Evolutionary conservation across 2,113 vertebrate genomes (phyloP).

Genomic region (Cebidichthys violaceus): DNA sequence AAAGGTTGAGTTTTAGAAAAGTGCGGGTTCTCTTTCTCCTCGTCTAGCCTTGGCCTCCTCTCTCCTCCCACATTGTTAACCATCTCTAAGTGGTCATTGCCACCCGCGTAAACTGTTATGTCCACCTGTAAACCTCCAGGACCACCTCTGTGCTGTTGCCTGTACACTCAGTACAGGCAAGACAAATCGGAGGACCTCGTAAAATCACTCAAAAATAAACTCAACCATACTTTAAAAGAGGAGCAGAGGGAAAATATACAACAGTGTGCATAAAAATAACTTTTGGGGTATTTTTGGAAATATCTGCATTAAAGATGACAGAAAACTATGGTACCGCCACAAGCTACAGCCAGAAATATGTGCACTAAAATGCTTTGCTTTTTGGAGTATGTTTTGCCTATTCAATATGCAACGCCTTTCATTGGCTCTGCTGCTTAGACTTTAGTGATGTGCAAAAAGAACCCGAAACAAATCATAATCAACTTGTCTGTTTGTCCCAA

Average conservation of each 20-base stretch:
- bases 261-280: background rate
- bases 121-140: conserved; percentile 52
- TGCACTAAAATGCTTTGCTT: background rate
- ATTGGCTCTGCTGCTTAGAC: background rate
- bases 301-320: background rate
- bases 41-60: background rate
- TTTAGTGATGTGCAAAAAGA: background rate
- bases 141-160: conserved; percentile 36
- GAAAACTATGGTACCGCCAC: background rate
- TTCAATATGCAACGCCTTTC: background rate
- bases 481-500: background rate
- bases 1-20: conserved; percentile 24
- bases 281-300: background rate
- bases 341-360: background rate
- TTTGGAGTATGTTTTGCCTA: background rate
- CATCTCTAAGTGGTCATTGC: conserved; percentile 51
- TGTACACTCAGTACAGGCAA: background rate
- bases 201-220: conserved; percentile 2
- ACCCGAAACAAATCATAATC: background rate
- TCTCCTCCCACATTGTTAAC: conserved; percentile 45
- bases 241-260: background rate
- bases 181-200: background rate
- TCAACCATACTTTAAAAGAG: background rate
- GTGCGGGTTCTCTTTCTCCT: conserved; percentile 30
- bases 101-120: conserved; percentile 54